Conservation (phyloP, 2,888 invertebrate genomes). For the Nezara viridula region DNA sequence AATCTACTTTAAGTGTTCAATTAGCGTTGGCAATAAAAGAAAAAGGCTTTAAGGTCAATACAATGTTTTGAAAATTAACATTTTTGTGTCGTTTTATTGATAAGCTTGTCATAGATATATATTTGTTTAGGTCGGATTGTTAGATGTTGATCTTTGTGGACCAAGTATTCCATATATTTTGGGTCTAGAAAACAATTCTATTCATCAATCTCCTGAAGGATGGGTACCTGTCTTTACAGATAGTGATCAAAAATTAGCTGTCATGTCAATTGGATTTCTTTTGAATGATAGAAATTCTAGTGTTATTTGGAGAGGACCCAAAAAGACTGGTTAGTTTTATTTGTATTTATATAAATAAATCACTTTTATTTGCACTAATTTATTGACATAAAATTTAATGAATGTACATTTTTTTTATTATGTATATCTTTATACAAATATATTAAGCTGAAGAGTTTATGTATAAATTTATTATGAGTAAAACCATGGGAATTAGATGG, state of each 20-base stretch:
- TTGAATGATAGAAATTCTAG: conserved; percentile 87
- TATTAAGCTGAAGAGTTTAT: no score
- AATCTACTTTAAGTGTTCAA: conserved; percentile 96
- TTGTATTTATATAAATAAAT: background rate
- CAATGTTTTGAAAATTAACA: background rate
- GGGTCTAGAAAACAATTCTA: conserved; percentile 85
- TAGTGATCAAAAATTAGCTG: conserved; percentile 82
- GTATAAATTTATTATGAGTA: no score
- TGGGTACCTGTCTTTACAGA: conserved; percentile 96
- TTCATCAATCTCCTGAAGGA: conserved; percentile 91
- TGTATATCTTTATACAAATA: no score
- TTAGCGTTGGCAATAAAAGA: conserved; percentile 88
- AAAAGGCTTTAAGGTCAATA: conserved; percentile 81
- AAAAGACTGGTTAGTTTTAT: conserved; percentile 78
- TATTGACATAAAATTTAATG: no score
- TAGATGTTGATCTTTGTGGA: conserved; percentile 96
- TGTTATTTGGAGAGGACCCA: conserved; percentile 96
- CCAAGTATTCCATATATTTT: conserved; percentile 93
- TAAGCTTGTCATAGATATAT: conserved; percentile 57
- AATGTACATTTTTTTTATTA: no score
- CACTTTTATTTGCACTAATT: no score
- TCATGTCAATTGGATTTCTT: conserved; percentile 97
- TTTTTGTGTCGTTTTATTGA: background rate
- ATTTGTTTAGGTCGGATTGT: conserved; percentile 83
- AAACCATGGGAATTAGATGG: no score